Conservation (phyloP, 2,797 vertebrate species). For the Lutjanus argentimaculatus region DNA sequence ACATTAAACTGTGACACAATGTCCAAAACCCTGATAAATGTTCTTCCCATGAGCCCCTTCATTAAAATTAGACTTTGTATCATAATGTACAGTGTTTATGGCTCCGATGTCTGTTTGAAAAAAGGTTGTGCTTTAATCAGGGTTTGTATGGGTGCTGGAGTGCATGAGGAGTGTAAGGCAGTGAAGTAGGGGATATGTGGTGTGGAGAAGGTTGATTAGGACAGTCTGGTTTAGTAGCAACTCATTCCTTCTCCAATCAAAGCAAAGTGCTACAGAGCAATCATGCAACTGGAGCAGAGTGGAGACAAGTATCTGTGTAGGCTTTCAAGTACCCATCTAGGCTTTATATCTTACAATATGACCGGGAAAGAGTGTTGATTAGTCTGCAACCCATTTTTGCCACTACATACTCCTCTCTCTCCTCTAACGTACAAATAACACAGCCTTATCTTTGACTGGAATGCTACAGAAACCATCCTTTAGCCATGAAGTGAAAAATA, state of each 20-base stretch:
- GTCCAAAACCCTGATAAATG: background rate
- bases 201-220: constrained; percentile 64
- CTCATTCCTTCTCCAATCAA: constrained; percentile 71
- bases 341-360: constrained; percentile 23
- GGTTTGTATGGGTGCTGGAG: constrained; percentile 36
- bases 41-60: background rate
- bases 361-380: constrained; percentile 19
- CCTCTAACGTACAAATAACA: constrained; percentile 11
- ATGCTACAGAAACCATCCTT: constrained; percentile 21
- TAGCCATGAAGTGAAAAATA: background rate
- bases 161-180: constrained; percentile 15
- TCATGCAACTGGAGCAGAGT: constrained; percentile 48
- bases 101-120: constrained; percentile 8
- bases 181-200: constrained; percentile 41
- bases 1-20: constrained; percentile 9
- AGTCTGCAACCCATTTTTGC: constrained; percentile 1
- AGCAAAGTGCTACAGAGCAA: constrained; percentile 51
- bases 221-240: constrained; percentile 52
- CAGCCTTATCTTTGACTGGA: background rate
- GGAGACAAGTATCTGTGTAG: constrained; percentile 57
- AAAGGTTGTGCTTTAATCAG: constrained; percentile 39
- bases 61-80: constrained; percentile 15
- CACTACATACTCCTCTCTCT: constrained; percentile 15
- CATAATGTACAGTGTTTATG: background rate
- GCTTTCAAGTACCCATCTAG: constrained; percentile 44